phyloP scores from a whole-genome alignment of 2,797 vertebrate species.

The Eidolon dupreanum region DNA sequence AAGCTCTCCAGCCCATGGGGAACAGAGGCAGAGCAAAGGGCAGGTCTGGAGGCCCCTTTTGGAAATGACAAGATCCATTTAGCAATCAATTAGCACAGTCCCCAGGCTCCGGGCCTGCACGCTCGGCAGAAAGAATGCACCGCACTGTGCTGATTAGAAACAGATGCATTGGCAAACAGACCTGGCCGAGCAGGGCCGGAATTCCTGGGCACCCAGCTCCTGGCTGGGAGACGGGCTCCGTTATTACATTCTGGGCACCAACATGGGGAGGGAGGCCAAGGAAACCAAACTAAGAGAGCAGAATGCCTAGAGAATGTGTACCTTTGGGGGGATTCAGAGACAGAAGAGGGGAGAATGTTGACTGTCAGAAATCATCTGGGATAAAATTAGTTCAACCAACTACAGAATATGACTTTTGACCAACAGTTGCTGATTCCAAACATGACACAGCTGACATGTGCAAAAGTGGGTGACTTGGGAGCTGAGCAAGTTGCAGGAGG shows the following conservation, averaged over 20 bases:
- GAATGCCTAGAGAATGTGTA: slow-evolving; percentile 60
- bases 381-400: slow-evolving; percentile 72
- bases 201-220: slow-evolving; percentile 84
- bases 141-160: slow-evolving; percentile 83
- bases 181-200: slow-evolving; percentile 72
- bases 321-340: slow-evolving; percentile 57
- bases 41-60: slow-evolving; percentile 80
- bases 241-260: slow-evolving; percentile 74
- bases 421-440: slow-evolving; percentile 75
- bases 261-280: slow-evolving; percentile 51
- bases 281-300: slow-evolving; percentile 52
- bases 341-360: slow-evolving; percentile 67
- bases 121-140: slow-evolving; percentile 79
- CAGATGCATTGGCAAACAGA: slow-evolving; percentile 83
- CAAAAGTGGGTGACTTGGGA: background rate
- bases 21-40: slow-evolving; percentile 70
- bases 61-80: slow-evolving; percentile 88
- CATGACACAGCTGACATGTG: background rate
- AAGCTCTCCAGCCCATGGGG: background rate
- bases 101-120: slow-evolving; percentile 68
- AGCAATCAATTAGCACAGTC: slow-evolving; percentile 81
- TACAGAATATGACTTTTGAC: slow-evolving; percentile 57
- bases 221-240: slow-evolving; percentile 51
- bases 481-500: slow-evolving; percentile 46
- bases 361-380: slow-evolving; percentile 66